Evolutionary conservation across 2,888 invertebrate genomes (phyloP), one percentile per base, ranked within the genome.

Genomic region (Agrochola lota): DNA sequence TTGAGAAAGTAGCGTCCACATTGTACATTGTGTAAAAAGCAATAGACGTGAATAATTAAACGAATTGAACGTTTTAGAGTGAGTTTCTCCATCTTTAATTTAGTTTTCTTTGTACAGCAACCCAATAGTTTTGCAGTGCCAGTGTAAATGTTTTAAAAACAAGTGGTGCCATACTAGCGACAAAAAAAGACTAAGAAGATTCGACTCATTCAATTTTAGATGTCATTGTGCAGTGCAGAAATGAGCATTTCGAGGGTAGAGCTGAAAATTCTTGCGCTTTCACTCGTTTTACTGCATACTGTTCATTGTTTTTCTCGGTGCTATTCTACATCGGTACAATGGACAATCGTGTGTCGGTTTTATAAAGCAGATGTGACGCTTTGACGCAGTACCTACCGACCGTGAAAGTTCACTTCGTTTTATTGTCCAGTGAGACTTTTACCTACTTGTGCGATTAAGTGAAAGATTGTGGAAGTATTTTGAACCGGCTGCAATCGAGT

Each of bases 201-300:
- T 84, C 64, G 40, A 66, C 62, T 81, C 64, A 64, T 78, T 84
- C 60, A 71, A 79, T 59, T 79, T 83, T 66, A 63, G 46, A 78
- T 63, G 43, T 55, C 59, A 40, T 75, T 70, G n/a, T 62, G 69
- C 26, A 57, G 67, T 57, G 26, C 57, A 55, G 40, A 69, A 69
- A n/a, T 64, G 60, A 55, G 43, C 15, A 49, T 69, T 77, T 63
- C n/a, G 12, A 83, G 70, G 0, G 5, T 26, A 26, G 30, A 59
- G 70, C 55, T 62, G 55, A 67, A 70, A 57, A 77, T 62, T 70
- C 60, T 67, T 66, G 46, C 60, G 26, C 23, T 26, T n/a, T 11
- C 49, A 62, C 40, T 83, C 55, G 83, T 55, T 83, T 83, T 60
- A 83, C 26, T 66, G 80, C 40, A 67, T 52, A 59, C 70, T 80